Evolutionary conservation across 2,888 invertebrate species (phyloP).

Genomic region (Lasioglossum marginatum): DNA sequence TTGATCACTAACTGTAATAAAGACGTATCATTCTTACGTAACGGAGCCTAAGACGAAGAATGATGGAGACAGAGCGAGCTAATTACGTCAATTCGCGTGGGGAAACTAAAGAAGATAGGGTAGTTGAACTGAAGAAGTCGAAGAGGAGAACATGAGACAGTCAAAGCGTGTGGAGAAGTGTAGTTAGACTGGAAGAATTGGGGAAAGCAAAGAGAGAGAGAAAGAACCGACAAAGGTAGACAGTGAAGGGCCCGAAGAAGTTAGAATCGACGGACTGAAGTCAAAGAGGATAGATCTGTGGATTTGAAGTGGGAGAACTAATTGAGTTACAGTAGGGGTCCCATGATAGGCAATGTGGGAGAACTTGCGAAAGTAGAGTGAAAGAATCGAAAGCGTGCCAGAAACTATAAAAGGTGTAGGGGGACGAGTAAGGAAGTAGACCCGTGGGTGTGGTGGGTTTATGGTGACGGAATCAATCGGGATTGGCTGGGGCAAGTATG

Average conservation of each 20-base stretch:
- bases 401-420: neutral
- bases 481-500: neutral
- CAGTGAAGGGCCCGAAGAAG: neutral
- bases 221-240: neutral
- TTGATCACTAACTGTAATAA: neutral
- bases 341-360: neutral
- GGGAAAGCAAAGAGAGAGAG: neutral
- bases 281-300: neutral
- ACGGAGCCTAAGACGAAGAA: neutral
- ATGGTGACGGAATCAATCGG: neutral
- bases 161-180: neutral
- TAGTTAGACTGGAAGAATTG: neutral
- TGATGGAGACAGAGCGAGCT: neutral
- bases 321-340: neutral
- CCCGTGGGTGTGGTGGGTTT: neutral
- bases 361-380: neutral
- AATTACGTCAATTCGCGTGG: neutral
- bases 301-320: neutral
- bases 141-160: constrained; percentile 1
- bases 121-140: neutral
- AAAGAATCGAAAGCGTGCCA: neutral
- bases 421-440: neutral
- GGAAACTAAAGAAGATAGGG: neutral
- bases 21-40: neutral
- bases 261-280: neutral